Conservation (phyloP, 2,888 invertebrate species). For the Melitaea athalia region DNA sequence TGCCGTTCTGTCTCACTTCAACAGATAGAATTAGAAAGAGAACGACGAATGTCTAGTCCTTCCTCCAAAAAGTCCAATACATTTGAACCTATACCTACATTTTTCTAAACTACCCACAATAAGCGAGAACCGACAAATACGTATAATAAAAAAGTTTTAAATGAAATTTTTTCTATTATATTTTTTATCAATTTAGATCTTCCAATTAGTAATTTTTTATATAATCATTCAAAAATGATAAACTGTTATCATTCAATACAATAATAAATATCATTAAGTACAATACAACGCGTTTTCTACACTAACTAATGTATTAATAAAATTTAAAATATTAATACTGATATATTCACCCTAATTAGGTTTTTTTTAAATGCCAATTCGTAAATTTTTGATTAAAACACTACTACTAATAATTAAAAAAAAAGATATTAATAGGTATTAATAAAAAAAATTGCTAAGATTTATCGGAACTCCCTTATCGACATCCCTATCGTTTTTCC, state of each 20-base stretch:
- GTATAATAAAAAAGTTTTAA: not conserved
- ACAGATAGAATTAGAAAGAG: conserved; percentile 3
- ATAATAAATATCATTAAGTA: conserved; percentile 17
- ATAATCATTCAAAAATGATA: not conserved
- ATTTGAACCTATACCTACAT: conserved; percentile 19
- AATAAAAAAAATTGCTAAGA: conserved; percentile 5
- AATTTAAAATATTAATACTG: conserved; percentile 36
- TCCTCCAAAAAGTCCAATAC: conserved; percentile 14
- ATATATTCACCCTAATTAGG: conserved; percentile 20
- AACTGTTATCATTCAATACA: not conserved
- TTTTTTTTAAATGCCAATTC: conserved; percentile 31
- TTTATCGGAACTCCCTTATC: conserved; percentile 40
- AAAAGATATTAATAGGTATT: conserved; percentile 7
- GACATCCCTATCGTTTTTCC: conserved; percentile 25
- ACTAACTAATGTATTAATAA: conserved; percentile 24
- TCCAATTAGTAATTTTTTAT: not conserved
- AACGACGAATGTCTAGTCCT: not conserved
- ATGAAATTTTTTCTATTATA: not conserved
- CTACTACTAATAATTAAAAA: conserved; percentile 6
- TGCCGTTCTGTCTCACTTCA: not conserved
- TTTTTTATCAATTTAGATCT: conserved; percentile 2
- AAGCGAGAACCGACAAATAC: conserved; percentile 39
- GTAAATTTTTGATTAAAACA: conserved; percentile 14
- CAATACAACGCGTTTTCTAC: conserved; percentile 6
- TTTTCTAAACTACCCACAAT: conserved; percentile 33